These are phyloP conservation scores for Notothenia rossii DNA, from an alignment of 2,113 vertebrate genomes.

Conservation along the genomic window DNA sequence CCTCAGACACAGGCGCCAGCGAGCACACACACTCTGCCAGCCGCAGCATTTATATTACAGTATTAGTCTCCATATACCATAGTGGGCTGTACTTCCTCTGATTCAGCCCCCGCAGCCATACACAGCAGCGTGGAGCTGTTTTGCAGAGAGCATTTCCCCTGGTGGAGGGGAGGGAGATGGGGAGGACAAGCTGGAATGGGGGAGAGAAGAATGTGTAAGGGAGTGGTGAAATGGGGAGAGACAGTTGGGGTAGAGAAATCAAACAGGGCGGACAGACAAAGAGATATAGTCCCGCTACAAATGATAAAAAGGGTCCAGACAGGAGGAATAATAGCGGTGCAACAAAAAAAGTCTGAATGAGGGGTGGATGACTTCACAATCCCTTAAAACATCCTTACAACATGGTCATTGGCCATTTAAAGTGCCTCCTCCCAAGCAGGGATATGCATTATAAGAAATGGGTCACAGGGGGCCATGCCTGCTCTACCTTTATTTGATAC, in stretches of 20 bases:
- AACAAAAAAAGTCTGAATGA: background rate
- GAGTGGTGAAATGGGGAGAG: constrained; percentile 19
- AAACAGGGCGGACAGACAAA: background rate
- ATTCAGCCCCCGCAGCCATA: constrained; percentile 42
- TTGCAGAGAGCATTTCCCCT: constrained; percentile 12
- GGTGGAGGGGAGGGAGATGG: constrained; percentile 7
- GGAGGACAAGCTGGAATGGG: constrained; percentile 12
- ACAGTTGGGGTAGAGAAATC: background rate
- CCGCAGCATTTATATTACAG: constrained; percentile 29
- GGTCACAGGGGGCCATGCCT: constrained; percentile 38
- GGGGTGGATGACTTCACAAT: constrained; percentile 4
- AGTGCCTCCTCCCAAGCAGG: constrained; percentile 23
- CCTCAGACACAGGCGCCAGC: constrained; percentile 39
- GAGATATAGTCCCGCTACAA: constrained; percentile 6
- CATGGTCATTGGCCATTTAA: constrained; percentile 8
- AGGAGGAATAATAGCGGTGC: constrained; percentile 9
- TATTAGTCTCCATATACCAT: constrained; percentile 60
- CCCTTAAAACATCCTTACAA: constrained; percentile 15
- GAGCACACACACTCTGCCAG: constrained; percentile 15
- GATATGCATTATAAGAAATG: constrained; percentile 37
- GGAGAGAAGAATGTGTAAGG: constrained; percentile 23
- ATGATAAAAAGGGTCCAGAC: background rate
- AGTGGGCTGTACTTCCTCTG: constrained; percentile 39
- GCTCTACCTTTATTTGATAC: constrained; percentile 58
- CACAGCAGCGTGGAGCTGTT: constrained; percentile 35